Percentiles rank a stretch among this genome's conserved stretches.
Evolutionary conservation across 2,113 vertebrate genomes (phyloP).

Genomic region (Nesogale talazaci): DNA sequence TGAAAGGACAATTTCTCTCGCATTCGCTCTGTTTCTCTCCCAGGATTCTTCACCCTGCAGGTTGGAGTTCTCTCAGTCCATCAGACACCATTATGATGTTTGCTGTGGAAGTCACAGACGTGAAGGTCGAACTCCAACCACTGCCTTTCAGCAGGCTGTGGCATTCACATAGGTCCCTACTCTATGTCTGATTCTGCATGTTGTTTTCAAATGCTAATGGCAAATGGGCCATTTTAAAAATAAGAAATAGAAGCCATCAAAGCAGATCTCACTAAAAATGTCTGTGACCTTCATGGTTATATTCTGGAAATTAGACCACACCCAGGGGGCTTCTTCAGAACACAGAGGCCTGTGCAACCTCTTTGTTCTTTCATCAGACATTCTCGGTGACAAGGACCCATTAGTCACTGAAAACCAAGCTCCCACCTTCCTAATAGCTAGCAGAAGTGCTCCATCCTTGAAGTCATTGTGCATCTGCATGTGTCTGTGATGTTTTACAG

Average conservation of each 20-base stretch:
- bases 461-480: accelerated
- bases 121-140: not conserved
- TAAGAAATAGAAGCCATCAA: not conserved
- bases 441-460: accelerated
- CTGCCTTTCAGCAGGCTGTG: not conserved
- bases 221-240: not conserved
- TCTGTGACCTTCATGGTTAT: not conserved
- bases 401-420: not conserved
- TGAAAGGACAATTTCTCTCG: accelerated
- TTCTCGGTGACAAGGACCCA: too few species aligned
- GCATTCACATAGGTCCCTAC: not conserved
- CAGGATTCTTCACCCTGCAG: not conserved
- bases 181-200: not conserved
- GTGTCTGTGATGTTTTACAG: not conserved
- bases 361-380: not conserved
- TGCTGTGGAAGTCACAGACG: not conserved
- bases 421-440: not conserved
- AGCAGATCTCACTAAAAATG: not conserved
- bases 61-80: not conserved
- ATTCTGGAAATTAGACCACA: not conserved
- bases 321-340: not conserved
- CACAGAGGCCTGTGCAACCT: accelerated
- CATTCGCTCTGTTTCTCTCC: not conserved
- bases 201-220: not conserved
- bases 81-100: not conserved